Evolutionary conservation across 2,888 invertebrate species (phyloP), one percentile per base, ranked within the genome.

Genomic region (Microplitis deprimator): DNA sequence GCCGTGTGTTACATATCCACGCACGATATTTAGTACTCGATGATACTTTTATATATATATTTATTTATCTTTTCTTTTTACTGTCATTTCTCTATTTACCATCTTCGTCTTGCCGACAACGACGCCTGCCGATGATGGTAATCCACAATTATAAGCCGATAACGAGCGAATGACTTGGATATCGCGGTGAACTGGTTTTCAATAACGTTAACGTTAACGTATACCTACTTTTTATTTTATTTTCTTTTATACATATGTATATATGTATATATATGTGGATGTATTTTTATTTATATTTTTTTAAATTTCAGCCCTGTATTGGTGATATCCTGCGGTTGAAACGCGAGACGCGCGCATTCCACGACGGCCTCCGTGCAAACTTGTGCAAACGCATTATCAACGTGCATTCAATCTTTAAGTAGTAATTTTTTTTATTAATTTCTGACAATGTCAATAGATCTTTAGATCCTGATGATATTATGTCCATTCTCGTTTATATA

Each of bases 341-440:
- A 85, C 82, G 82, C 82, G 85, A 85, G 84, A 82, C 81, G 80
- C 77, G 81, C 81, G 84, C 84, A 85, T 85, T 84, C 84, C 83
- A 74, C 60, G 82, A 83, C 79, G 79, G 80, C 81, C 73, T 62
- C 72, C 40, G 77, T 77, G 69, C 69, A 72, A 64, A 64, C 76
- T 73, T 64, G 78, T 73, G 64, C 50, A 50, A 75, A 75, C 70
- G 77, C 70, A 75, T 79, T 77, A 73, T 79, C 75, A 64, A 75
- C 76, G 70, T 73, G 65, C 76, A 76, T 50, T 76, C 76, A 74
- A 71, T 68, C 72, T 68, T 17, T 41, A 17, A 68, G 50, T 50
- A 50, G 10, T 50, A 4, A 50, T 50, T 50, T 50, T 50, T 50
- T 13, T 50, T 50, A 13, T 50, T 50, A 50, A 13, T 50, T 50